Conservation (phyloP, 1,140 invertebrate genomes). For the Drosophila elegans region DNA sequence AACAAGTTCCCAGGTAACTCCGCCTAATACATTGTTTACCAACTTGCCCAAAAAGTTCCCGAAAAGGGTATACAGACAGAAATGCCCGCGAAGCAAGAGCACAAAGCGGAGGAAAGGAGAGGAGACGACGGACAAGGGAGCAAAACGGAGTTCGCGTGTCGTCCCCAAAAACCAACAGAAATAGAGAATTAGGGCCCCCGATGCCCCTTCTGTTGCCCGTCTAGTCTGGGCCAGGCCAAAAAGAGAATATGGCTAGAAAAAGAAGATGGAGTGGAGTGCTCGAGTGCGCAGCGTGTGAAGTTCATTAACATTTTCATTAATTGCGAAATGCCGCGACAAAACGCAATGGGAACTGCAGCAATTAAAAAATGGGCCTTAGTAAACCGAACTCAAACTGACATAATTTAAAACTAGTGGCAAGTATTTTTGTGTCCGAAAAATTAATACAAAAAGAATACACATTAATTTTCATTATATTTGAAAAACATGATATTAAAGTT, state of each 20-base stretch:
- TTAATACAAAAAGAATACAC: too few relatives aligned
- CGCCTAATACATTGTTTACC: constrained; percentile 29
- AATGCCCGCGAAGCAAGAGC: constrained; percentile 29
- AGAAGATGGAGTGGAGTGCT: constrained; percentile 55
- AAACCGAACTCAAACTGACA: constrained; percentile 15
- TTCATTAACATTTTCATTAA: constrained; percentile 84
- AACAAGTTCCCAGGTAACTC: constrained; percentile 48
- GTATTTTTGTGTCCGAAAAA: too few relatives aligned
- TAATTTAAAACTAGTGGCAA: too few relatives aligned
- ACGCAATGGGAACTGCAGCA: constrained; percentile 63
- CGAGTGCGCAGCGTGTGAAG: constrained; percentile 79
- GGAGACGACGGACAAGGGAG: constrained; percentile 32
- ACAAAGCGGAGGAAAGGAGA: constrained; percentile 37
- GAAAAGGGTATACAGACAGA: constrained; percentile 32
- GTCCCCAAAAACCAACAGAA: constrained; percentile 37
- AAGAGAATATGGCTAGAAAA: constrained; percentile 55
- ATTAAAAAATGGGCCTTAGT: constrained; percentile 50
- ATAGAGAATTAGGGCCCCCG: constrained; percentile 23
- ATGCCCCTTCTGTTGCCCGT: constrained; percentile 2
- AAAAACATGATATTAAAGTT: too few relatives aligned
- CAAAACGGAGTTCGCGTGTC: constrained; percentile 44
- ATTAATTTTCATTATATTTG: too few relatives aligned
- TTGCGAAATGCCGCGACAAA: constrained; percentile 75
- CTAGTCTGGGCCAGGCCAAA: constrained; percentile 44
- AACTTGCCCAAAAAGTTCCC: constrained; percentile 34